phyloP scores from a whole-genome alignment of 2,113 vertebrate species.

The Trematocara macrostoma region DNA sequence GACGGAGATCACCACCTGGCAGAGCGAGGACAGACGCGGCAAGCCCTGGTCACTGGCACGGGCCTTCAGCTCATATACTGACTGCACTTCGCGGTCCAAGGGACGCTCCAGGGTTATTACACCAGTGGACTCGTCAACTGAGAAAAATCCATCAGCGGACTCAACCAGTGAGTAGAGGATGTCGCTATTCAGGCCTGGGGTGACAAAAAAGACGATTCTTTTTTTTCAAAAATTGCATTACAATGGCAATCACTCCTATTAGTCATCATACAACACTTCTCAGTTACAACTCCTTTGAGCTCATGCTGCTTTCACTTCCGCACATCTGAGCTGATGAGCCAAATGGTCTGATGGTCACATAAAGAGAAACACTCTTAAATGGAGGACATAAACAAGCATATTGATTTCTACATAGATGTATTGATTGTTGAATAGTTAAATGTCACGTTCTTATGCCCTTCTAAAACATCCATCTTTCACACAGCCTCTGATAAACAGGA shows the following conservation, averaged over 20 bases:
- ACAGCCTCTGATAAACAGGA: conserved; percentile 20
- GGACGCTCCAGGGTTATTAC: conserved; percentile 82
- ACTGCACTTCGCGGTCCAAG: conserved; percentile 85
- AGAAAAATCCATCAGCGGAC: conserved; percentile 88
- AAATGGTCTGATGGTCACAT: not conserved
- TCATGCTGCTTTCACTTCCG: not conserved
- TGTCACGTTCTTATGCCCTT: not conserved
- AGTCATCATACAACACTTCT: not conserved
- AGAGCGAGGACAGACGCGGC: conserved; percentile 76
- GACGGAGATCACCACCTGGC: conserved; percentile 81
- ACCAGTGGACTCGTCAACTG: conserved; percentile 84
- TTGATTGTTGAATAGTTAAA: conserved; percentile 25
- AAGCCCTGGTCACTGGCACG: conserved; percentile 85
- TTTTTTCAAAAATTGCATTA: not conserved
- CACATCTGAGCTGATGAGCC: not conserved
- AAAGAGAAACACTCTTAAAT: not conserved
- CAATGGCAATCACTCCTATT: not conserved
- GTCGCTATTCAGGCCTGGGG: conserved; percentile 81
- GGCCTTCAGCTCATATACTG: conserved; percentile 79
- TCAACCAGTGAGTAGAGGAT: conserved; percentile 82
- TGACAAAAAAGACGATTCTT: not conserved
- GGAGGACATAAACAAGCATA: not conserved
- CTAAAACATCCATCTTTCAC: conserved; percentile 19
- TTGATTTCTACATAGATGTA: not conserved
- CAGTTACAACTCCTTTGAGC: not conserved